These are phyloP conservation scores for Emydoidea blandingii DNA, from an alignment of 2,797 vertebrate species.

Conservation along the genomic window DNA sequence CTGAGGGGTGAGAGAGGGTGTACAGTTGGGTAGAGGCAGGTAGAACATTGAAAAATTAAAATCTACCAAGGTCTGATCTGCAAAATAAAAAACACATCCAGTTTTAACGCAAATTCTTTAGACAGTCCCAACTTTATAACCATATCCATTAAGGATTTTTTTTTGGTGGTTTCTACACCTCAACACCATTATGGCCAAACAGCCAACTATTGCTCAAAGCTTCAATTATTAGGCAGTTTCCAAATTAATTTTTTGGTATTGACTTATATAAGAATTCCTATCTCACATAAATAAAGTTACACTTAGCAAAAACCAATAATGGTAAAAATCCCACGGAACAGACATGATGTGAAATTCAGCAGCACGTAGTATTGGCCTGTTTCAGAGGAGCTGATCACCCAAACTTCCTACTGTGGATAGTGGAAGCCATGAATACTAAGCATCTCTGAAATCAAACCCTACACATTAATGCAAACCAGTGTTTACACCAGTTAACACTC, in stretches of 20 bases:
- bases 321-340: not conserved
- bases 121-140: accelerated
- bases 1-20: not conserved
- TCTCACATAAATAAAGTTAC: not conserved
- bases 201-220: not conserved
- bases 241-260: not conserved
- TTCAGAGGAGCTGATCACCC: not conserved
- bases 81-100: not conserved
- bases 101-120: not conserved
- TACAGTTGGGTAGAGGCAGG: not conserved
- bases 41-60: not conserved
- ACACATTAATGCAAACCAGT: not conserved
- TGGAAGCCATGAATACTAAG: not conserved
- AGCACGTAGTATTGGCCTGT: accelerated
- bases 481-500: not conserved
- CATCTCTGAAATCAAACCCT: not conserved
- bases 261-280: not conserved
- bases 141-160: not conserved
- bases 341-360: not conserved
- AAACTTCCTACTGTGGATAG: not conserved
- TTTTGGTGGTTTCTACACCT: not conserved
- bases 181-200: not conserved
- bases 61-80: not conserved
- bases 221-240: not conserved
- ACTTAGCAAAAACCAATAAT: not conserved